Evolutionary conservation across 2,797 vertebrate species (phyloP), one percentile per base, ranked within the genome.

Genomic region (Crenuchus spilurus): DNA sequence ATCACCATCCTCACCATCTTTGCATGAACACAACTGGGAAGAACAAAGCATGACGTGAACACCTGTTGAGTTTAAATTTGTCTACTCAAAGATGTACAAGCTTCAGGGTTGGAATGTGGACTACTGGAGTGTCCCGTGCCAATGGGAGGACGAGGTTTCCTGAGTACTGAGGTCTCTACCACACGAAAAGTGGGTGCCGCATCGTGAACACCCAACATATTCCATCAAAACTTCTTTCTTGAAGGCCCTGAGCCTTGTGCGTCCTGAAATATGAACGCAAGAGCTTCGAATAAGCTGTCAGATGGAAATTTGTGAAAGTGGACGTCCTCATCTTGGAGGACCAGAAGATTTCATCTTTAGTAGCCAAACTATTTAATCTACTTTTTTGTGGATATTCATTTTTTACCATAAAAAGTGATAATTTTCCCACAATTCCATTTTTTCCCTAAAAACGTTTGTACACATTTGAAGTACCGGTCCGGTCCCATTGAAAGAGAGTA

Each of bases 1-100:
- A 37, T 41, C 20, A 35, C n/a, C 68, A 39, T 78, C 41, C 30
- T 69, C 22, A 28, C 18, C 35, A 58, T 70, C 33, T 70, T 58
- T 26, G 37, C 14, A 37, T 37, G 35, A 57, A 70, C 42, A 65
- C 51, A 66, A 66, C 31, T 30, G 30, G 44, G 20, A 73, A 70
- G 69, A 41, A 22, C 4, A 68, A 63, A n/a, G n/a, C n/a, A n/a
- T n/a, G n/a, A n/a, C n/a, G n/a, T n/a, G n/a, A n/a, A n/a, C n/a
- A n/a, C n/a, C n/a, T 48, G 20, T 20, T 18, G 4, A 51, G 39
- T 13, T 48, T 26, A 20, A 14, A 48, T 20, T 55, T 3, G 55
- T 70, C 18, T 48, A 6, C 31, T 46, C n/a, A 13, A 41, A 13
- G 30, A 61, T 14, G 37, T 39, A 22, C 20, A 31, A 62, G 67